Conservation (phyloP, 2,113 vertebrate genomes). For the Sigmodon hispidus region DNA sequence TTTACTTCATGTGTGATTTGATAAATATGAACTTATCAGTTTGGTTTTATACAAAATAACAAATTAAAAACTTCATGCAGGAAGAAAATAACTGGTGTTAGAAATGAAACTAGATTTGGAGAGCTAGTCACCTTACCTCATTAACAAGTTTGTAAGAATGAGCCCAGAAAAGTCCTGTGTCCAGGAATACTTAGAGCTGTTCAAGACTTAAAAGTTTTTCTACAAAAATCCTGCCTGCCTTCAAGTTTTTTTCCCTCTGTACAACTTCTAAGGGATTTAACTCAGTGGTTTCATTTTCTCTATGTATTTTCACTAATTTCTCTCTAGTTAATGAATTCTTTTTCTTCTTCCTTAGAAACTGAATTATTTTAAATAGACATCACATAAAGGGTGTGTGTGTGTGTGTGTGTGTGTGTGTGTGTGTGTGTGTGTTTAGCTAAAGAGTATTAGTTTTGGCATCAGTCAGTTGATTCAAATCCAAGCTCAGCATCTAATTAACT, state of each 20-base stretch:
- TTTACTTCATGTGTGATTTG: conserved; percentile 28
- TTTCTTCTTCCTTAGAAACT: conserved; percentile 41
- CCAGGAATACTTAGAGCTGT: not conserved
- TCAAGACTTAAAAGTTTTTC: not conserved
- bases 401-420: not conserved
- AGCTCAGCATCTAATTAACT: conserved; percentile 50
- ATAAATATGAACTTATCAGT: not conserved
- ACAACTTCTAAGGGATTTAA: not conserved
- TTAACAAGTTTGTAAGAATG: not conserved
- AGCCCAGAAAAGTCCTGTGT: not conserved
- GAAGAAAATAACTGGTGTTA: conserved; percentile 9
- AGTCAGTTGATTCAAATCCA: conserved; percentile 53
- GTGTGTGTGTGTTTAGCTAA: not conserved
- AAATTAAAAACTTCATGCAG: not conserved
- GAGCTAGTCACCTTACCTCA: not conserved
- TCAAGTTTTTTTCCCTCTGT: not conserved
- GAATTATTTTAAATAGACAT: not conserved
- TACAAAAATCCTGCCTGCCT: not conserved
- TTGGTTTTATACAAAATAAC: conserved; percentile 38
- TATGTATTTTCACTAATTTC: not conserved
- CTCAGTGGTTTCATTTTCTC: conserved; percentile 34
- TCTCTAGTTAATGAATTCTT: conserved; percentile 18
- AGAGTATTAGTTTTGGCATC: conserved; percentile 48
- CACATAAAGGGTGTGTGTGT: not conserved
- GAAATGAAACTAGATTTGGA: conserved; percentile 51